Conservation (phyloP, 2,797 vertebrate species). For the Okamejei kenojei region DNA sequence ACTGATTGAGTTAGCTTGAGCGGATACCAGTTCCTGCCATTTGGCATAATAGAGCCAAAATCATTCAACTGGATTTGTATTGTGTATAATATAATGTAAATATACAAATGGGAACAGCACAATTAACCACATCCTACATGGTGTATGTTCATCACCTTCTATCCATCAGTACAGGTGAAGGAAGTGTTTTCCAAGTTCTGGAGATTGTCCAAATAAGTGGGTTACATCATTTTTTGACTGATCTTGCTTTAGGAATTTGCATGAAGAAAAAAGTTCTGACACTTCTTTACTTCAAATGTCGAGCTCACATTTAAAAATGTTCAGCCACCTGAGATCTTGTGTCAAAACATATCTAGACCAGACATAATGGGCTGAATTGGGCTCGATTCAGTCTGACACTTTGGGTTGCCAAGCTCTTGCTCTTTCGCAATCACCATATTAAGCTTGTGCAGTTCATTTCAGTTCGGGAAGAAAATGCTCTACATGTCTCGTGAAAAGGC, state of each 20-base stretch:
- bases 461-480: too few relatives aligned
- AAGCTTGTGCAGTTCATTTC: too few relatives aligned
- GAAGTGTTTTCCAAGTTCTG: not conserved
- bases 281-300: not conserved
- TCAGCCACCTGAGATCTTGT: not conserved
- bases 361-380: not conserved
- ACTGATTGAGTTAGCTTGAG: not conserved
- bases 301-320: not conserved
- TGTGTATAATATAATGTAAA: not conserved
- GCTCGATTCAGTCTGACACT: too few relatives aligned
- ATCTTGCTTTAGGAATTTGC: not conserved
- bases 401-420: too few relatives aligned
- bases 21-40: not conserved
- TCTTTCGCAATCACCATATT: too few relatives aligned
- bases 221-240: not conserved
- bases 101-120: not conserved
- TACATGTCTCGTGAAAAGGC: too few relatives aligned
- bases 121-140: not conserved
- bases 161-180: not conserved
- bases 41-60: not conserved
- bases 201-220: not conserved
- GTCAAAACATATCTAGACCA: not conserved
- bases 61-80: not conserved
- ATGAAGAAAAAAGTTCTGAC: not conserved
- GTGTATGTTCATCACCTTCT: not conserved